These are phyloP conservation scores for Kuschelorhynchus macadamiae DNA, from an alignment of 2,888 invertebrate genomes.

Conservation along the genomic window DNA sequence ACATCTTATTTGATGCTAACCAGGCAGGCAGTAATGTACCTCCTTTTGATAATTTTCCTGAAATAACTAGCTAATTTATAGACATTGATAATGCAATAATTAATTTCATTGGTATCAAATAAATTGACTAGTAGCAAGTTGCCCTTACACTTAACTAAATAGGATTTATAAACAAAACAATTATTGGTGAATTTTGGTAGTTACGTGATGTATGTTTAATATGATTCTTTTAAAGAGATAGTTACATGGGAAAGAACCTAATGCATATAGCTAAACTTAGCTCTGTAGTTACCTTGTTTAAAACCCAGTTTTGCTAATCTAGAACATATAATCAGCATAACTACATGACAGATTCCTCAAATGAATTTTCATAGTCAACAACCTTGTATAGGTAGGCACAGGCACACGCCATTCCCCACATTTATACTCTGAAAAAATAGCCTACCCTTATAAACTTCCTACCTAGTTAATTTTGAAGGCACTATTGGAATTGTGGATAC, in stretches of 20 bases:
- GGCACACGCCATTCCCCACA: constrained; percentile 79
- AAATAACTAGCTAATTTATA: too few relatives aligned
- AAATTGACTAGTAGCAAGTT: too few relatives aligned
- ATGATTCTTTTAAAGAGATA: too few relatives aligned
- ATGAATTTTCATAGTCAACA: constrained; percentile 72
- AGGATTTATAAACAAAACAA: too few relatives aligned
- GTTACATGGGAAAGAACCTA: constrained; percentile 42
- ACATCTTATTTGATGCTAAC: too few relatives aligned
- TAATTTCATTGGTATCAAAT: too few relatives aligned
- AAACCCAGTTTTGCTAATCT: constrained; percentile 68
- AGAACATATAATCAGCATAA: constrained; percentile 69
- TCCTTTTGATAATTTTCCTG: too few relatives aligned
- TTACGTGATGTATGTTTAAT: too few relatives aligned
- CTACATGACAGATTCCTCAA: constrained; percentile 67
- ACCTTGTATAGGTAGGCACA: constrained; percentile 75
- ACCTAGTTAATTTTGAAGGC: constrained; percentile 83
- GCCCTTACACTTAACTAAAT: too few relatives aligned
- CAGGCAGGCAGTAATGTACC: too few relatives aligned
- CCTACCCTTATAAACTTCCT: constrained; percentile 70
- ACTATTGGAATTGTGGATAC: constrained; percentile 68
- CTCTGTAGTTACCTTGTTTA: constrained; percentile 65
- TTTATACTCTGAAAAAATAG: constrained; percentile 66
- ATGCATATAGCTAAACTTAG: constrained; percentile 46
- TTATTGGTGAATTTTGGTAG: too few relatives aligned
- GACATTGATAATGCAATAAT: too few relatives aligned